Percentiles rank a stretch among this genome's conserved stretches.
Evolutionary conservation across 2,888 invertebrate genomes (phyloP).

Genomic region (Dryococelus australis): DNA sequence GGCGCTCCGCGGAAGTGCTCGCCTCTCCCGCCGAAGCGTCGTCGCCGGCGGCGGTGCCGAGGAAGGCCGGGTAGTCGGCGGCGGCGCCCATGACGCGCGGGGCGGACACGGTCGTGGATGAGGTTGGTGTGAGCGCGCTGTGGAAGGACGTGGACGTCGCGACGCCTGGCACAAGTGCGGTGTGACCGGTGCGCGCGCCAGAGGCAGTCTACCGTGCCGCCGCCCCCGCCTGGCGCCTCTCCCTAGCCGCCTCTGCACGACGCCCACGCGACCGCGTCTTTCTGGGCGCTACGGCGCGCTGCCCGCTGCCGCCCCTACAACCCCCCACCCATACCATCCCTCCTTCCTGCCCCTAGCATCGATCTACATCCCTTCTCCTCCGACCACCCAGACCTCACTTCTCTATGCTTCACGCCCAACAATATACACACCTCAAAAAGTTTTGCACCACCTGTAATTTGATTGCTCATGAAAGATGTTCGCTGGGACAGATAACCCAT

Average conservation of each 20-base stretch:
- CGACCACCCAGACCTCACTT: background rate
- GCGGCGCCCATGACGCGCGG: background rate
- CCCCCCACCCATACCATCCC: background rate
- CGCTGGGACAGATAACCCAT: too few relatives aligned
- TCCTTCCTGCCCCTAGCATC: too few relatives aligned
- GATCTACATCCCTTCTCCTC: background rate
- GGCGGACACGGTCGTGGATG: background rate
- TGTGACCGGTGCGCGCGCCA: background rate
- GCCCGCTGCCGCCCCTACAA: background rate
- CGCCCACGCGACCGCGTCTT: conserved; percentile 7
- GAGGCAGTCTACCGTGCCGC: background rate
- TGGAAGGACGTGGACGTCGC: background rate
- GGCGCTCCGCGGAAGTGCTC: background rate
- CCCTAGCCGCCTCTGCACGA: background rate
- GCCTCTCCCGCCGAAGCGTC: background rate
- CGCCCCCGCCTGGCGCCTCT: background rate
- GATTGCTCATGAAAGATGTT: too few relatives aligned
- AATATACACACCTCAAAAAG: too few relatives aligned
- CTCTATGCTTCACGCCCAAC: too few relatives aligned
- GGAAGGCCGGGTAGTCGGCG: background rate
- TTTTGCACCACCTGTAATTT: too few relatives aligned
- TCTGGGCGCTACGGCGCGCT: background rate
- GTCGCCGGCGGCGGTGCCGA: background rate
- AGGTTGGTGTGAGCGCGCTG: background rate
- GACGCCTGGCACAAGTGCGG: too few relatives aligned